Conservation (phyloP, 2,113 vertebrate species). For the Salvelinus fontinalis region DNA sequence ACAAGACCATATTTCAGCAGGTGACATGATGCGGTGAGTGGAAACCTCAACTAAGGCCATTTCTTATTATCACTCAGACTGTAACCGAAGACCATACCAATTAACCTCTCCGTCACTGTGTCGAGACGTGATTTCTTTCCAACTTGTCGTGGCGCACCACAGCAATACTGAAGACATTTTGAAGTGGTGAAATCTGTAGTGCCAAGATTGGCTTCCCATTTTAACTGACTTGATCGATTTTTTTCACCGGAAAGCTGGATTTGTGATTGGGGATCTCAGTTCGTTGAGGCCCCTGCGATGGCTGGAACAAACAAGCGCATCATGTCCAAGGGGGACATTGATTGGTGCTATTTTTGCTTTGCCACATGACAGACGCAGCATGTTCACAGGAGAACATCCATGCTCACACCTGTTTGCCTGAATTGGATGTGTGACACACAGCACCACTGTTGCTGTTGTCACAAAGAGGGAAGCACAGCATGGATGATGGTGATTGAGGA, state of each 20-base stretch:
- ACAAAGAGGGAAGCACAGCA: no score
- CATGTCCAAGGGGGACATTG: conserved; percentile 69
- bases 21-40: no score
- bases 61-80: no score
- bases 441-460: no score
- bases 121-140: no score
- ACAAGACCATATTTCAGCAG: not conserved
- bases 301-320: conserved; percentile 54
- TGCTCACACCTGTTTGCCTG: conserved; percentile 74
- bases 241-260: not conserved
- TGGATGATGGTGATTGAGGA: no score
- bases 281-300: conserved; percentile 40
- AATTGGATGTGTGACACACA: conserved; percentile 2
- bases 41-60: no score
- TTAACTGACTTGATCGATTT: conserved; percentile 48
- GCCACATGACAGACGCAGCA: conserved; percentile 79
- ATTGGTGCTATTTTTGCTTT: conserved; percentile 76
- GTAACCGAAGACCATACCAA: no score
- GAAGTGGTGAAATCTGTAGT: no score
- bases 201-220: conserved; percentile 14
- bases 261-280: conserved; percentile 46
- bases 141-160: no score
- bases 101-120: no score
- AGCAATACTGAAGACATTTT: no score
- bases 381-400: conserved; percentile 75